Evolutionary conservation across 2,113 vertebrate species (phyloP).

Genomic region (Strigops habroptila): DNA sequence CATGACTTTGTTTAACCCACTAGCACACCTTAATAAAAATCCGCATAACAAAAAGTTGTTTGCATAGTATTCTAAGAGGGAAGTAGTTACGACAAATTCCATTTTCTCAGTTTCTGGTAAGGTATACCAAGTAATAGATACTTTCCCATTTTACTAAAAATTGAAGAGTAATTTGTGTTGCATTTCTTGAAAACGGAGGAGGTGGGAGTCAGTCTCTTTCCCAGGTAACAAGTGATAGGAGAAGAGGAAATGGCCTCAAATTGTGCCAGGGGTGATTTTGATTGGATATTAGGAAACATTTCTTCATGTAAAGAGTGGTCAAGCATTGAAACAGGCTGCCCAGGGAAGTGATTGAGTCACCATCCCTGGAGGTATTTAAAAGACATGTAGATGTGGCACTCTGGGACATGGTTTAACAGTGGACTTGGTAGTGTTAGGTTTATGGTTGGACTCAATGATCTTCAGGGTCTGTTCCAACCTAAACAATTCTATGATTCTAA

Average conservation of each 20-base stretch:
- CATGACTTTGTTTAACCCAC: background rate
- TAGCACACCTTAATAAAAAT: background rate
- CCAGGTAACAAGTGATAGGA: background rate
- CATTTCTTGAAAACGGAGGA: background rate
- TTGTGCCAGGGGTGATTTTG: background rate
- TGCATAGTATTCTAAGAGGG: background rate
- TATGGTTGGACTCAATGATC: background rate
- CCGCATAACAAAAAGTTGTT: background rate
- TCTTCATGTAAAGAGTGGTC: background rate
- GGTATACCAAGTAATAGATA: background rate
- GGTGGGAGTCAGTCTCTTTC: background rate
- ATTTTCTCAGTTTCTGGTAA: background rate
- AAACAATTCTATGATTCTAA: background rate
- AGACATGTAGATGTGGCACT: rapidly evolving
- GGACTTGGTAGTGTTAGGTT: background rate
- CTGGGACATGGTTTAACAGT: background rate
- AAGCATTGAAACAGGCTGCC: background rate
- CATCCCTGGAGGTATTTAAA: background rate
- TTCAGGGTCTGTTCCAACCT: background rate
- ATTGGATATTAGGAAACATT: background rate
- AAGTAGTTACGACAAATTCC: background rate
- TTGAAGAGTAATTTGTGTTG: background rate
- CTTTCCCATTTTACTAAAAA: background rate
- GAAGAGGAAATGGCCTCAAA: background rate
- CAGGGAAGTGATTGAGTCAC: background rate